Percentiles rank a stretch among this genome's conserved stretches.
phyloP scores from a whole-genome alignment of 2,888 invertebrate genomes.

The Drosophila borborema region DNA sequence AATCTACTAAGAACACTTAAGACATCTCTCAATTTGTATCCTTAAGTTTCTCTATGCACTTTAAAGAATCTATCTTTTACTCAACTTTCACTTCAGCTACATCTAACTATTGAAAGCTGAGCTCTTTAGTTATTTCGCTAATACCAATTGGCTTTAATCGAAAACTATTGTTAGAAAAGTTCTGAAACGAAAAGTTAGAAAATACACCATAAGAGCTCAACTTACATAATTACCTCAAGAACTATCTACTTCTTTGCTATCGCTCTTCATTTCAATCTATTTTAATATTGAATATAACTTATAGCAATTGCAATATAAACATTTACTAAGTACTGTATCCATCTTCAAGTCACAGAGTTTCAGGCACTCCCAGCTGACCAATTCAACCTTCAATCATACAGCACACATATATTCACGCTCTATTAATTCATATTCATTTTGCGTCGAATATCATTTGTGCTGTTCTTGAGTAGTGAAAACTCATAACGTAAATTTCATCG shows the following conservation, averaged over 20 bases:
- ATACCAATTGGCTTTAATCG: constrained; percentile 40
- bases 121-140: constrained; percentile 51
- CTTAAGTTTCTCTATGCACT: constrained; percentile 50
- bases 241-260: constrained; percentile 56
- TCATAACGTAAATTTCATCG: constrained; percentile 84
- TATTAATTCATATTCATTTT: constrained; percentile 20
- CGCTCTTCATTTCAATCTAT: constrained; percentile 39
- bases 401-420: constrained; percentile 64
- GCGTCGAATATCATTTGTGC: constrained; percentile 72
- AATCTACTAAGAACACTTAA: constrained; percentile 42
- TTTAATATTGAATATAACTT: constrained; percentile 25
- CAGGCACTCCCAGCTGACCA: constrained; percentile 40
- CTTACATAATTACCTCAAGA: constrained; percentile 49
- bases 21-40: constrained; percentile 27
- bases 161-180: constrained; percentile 14
- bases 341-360: constrained; percentile 47
- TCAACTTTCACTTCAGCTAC: constrained; percentile 40
- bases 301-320: constrained; percentile 32
- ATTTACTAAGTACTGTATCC: constrained; percentile 22
- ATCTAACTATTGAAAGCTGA: constrained; percentile 46
- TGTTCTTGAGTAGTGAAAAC: constrained; percentile 82
- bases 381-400: constrained; percentile 39
- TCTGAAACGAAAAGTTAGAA: constrained; percentile 14
- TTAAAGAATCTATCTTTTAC: constrained; percentile 31
- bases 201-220: constrained; percentile 62